Evolutionary conservation across 1,140 invertebrate species (phyloP).

Genomic region (Armadillidium nasatum): DNA sequence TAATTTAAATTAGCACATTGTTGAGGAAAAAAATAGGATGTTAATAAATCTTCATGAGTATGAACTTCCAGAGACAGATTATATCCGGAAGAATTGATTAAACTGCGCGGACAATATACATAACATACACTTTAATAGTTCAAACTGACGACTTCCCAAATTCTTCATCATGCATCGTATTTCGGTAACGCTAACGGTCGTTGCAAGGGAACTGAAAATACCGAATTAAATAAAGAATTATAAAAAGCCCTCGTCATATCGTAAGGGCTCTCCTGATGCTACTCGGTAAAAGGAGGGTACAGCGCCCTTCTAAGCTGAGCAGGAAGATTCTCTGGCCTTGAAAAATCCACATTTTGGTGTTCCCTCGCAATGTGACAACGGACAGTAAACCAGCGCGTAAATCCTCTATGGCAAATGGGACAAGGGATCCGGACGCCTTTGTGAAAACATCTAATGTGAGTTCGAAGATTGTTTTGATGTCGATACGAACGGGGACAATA

Average conservation of each 20-base stretch:
- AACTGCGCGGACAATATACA: too few relatives aligned
- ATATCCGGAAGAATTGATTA: too few relatives aligned
- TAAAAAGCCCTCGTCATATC: not conserved
- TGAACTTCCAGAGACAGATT: too few relatives aligned
- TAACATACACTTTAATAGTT: too few relatives aligned
- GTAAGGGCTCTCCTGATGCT: slow-evolving; percentile 1
- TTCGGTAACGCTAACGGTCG: not conserved
- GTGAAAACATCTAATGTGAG: slow-evolving; percentile 81
- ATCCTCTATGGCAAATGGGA: slow-evolving; percentile 80
- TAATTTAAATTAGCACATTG: not conserved
- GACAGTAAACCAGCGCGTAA: slow-evolving; percentile 85
- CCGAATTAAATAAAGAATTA: not conserved
- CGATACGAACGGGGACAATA: slow-evolving; percentile 87
- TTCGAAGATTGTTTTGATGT: slow-evolving; percentile 84
- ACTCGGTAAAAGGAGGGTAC: slow-evolving; percentile 19
- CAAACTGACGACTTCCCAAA: too few relatives aligned
- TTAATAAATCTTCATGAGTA: too few relatives aligned
- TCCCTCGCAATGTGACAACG: slow-evolving; percentile 78
- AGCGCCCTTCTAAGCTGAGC: slow-evolving; percentile 41
- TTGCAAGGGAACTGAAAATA: not conserved
- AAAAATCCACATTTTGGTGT: slow-evolving; percentile 53
- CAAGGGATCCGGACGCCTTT: slow-evolving; percentile 82
- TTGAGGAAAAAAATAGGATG: not conserved
- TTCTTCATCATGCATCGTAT: too few relatives aligned
- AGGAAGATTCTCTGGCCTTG: slow-evolving; percentile 39